Base-by-base conservation (phyloP, 2,888 invertebrate species). In the Tetrapedia diversipes region DNA sequence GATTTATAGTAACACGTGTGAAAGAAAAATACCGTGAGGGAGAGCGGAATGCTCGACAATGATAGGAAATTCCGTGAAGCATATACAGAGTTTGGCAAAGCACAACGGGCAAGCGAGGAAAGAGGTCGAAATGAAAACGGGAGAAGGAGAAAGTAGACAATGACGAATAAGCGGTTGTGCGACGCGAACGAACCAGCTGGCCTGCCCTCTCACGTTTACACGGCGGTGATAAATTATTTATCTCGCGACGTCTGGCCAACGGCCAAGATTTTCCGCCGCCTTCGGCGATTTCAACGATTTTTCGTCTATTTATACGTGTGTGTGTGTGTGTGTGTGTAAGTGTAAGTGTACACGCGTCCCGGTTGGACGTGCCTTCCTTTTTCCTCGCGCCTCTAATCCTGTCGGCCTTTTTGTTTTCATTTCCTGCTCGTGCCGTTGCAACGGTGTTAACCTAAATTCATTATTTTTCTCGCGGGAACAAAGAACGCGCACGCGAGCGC, bases 181-280 rank as follows among this genome's bases (percentile, higher is more conserved):
- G 69, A 39, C 27, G 66, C 39, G 64, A 24, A 45, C 53, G 68
- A 16, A 82, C 79, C 84, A 84, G 84, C 85, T 85, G 84, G 82
- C 61, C 59, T 22, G 72, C 53, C 77, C 74, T 61, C 83, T 83
- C 85, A 68, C 77, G 84, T 85, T 85, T 85, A 84, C 83, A 77
- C 85, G 86, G 86, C 82, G 74, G 82, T 82, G 88, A 89, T 89
- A 86, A 89, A 88, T 89, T 84, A 89, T 89, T 89, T 88, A 88
- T 89, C 87, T 80, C 80, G 86, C 84, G 82, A 85, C 82, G 86
- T 85, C 85, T 88, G 89, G 89, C 87, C 70, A 69, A n/a, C 73
- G 70, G 85, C 89, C 89, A 89, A 84, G 66, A 85, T 86, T 86
- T 84, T 82, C 83, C 77, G 64, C 73, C 77, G 75, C 74, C 64